Percentiles rank a stretch among this genome's conserved stretches.
Evolutionary conservation across 2,888 invertebrate species (phyloP).

Genomic region (Hofmannophila pseudospretella): DNA sequence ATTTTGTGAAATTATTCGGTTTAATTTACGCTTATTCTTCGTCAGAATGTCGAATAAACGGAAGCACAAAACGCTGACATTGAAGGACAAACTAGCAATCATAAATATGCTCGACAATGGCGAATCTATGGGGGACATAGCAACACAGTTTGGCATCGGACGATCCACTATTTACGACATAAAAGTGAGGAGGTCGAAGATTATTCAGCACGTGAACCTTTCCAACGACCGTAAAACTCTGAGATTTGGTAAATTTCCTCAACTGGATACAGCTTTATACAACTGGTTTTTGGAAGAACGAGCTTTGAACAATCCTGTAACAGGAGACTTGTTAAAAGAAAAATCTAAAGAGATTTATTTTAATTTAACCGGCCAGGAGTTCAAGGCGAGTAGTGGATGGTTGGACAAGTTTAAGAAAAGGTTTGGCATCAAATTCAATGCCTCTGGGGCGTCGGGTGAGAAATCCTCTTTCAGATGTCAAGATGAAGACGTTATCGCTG

Average conservation of each 20-base stretch:
- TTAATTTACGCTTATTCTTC: background rate
- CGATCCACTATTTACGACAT: conserved; percentile 4
- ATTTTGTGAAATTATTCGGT: background rate
- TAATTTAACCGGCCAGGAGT: conserved; percentile 28
- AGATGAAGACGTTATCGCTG: background rate
- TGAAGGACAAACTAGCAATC: conserved; percentile 2
- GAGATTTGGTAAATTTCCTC: conserved; percentile 25
- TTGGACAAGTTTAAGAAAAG: conserved; percentile 34
- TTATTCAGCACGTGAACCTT: conserved; percentile 20
- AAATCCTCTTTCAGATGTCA: conserved; percentile 22
- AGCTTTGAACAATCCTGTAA: conserved; percentile 24
- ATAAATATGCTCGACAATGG: conserved; percentile 4
- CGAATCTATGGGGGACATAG: background rate
- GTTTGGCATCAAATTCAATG: conserved; percentile 20
- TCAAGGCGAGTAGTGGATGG: conserved; percentile 33
- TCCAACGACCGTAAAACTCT: conserved; percentile 27
- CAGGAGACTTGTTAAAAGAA: conserved; percentile 26
- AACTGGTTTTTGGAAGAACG: conserved; percentile 25
- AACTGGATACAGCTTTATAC: conserved; percentile 26
- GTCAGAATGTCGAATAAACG: conserved; percentile 1
- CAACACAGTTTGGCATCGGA: background rate
- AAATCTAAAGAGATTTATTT: conserved; percentile 30
- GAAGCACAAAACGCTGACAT: conserved; percentile 2
- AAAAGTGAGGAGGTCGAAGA: conserved; percentile 19
- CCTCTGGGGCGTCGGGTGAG: conserved; percentile 19